Evolutionary conservation across 1,140 invertebrate species (phyloP), one percentile per base, ranked within the genome.

Genomic region (Drosophila kurseongensis): DNA sequence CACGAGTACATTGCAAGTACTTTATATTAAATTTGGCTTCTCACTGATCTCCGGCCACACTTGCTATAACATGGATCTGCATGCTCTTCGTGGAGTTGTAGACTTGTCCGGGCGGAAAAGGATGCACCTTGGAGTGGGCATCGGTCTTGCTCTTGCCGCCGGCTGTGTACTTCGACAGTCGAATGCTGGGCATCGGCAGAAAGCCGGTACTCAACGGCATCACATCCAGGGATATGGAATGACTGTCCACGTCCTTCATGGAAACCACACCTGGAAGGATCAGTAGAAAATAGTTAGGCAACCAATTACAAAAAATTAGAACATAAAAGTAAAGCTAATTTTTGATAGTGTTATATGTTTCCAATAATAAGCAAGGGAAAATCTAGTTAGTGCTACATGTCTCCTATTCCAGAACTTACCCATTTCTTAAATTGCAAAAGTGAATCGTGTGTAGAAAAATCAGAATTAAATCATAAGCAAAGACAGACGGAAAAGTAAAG

Each of bases 131-230:
- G 29, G 96, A 96, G 85, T 95, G 94, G 0, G 95, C 95, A 93
- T 95, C 95, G 76, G 94, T 94, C 45, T 93, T 78, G 65, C 58
- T 91, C 67, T 94, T 94, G 56, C 96, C 95, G 13, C 96, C 96
- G 14, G 97, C 96, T 79, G 97, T 97, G 92, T 98, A 98, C 80
- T 97, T 97, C 6, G 97, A 98, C n/a, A 99, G 93, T 63, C 97
- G 94, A 59, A 99, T 96, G 58, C 96, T 94, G 6, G 98, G 98
- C 57, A 98, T 93, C 8, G 97, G 97, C 47, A 98, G 93, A 92
- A 96, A 97, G 23, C 98, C 98, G 61, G 96, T 96, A 5, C 96
- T 96, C 29, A 99, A 92, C 27, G 98, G 98, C 96, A 98, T 97
- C 12, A 98, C 97, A 83, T 98, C 97, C 60, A 99, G 93, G 1